Percentiles rank a stretch among this genome's conserved stretches.
Conservation (phyloP, 1,140 invertebrate species). For the Mycetomoellerius zeteki region DNA sequence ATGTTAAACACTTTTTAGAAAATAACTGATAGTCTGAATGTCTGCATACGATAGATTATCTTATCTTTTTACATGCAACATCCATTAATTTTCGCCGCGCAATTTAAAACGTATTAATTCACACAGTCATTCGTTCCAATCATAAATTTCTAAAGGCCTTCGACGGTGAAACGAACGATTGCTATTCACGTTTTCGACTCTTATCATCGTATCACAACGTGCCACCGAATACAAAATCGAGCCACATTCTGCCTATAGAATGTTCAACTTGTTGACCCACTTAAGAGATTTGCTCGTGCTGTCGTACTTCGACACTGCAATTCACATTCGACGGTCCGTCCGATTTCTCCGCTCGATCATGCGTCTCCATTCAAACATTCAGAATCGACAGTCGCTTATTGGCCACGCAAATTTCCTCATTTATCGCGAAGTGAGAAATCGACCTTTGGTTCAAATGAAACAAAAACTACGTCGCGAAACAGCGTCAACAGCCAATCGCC, state of each 20-base stretch:
- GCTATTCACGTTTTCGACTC: constrained; percentile 30
- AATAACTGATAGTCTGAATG: not conserved
- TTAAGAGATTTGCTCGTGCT: constrained; percentile 27
- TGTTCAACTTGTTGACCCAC: constrained; percentile 64
- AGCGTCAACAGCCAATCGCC: constrained; percentile 38
- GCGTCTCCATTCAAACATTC: not conserved
- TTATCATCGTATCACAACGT: constrained; percentile 45
- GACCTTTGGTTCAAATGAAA: constrained; percentile 12
- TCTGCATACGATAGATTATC: not conserved
- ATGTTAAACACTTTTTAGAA: not conserved
- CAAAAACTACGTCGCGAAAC: not conserved
- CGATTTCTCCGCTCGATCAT: constrained; percentile 22
- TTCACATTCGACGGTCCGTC: constrained; percentile 23
- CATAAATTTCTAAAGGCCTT: not conserved
- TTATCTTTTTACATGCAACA: not conserved
- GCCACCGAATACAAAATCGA: constrained; percentile 37
- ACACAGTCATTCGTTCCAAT: not conserved
- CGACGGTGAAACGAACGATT: not conserved
- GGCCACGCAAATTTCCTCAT: not conserved
- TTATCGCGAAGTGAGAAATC: not conserved
- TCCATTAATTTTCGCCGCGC: not conserved
- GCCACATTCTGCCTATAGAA: not conserved
- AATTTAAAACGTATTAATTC: not conserved
- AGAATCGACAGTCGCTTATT: not conserved
- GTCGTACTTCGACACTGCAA: not conserved